These are phyloP conservation scores for Habroteleia sp. DNA, from an alignment of 2,888 invertebrate species.

Conservation along the genomic window DNA sequence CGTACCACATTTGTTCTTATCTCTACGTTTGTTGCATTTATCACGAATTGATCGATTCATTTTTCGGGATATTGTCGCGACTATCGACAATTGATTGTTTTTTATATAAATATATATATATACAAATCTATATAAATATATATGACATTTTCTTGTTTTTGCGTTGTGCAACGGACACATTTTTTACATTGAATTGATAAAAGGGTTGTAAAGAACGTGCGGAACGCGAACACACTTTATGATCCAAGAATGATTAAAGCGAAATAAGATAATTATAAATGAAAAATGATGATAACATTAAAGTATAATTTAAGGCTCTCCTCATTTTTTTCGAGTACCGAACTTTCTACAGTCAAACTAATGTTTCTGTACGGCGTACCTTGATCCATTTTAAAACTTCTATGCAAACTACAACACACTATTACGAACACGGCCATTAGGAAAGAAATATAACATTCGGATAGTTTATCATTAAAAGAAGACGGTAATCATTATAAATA, in stretches of 20 bases:
- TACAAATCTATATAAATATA: conserved; percentile 37
- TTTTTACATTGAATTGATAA: conserved; percentile 46
- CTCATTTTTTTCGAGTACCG: conserved; percentile 67
- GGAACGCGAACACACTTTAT: conserved; percentile 38
- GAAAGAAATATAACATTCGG: conserved; percentile 75
- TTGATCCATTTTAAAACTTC: conserved; percentile 76
- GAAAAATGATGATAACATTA: conserved; percentile 5
- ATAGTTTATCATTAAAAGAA: conserved; percentile 78
- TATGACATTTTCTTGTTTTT: conserved; percentile 43
- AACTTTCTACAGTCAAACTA: conserved; percentile 59
- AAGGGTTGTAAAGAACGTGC: conserved; percentile 32
- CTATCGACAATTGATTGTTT: conserved; percentile 54
- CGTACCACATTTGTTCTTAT: conserved; percentile 57
- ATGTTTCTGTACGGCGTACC: conserved; percentile 76
- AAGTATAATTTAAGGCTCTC: conserved; percentile 57
- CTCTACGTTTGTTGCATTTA: conserved; percentile 57
- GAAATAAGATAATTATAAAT: conserved; percentile 7
- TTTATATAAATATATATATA: conserved; percentile 51
- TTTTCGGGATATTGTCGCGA: conserved; percentile 52
- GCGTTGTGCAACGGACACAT: conserved; percentile 38
- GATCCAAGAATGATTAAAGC: conserved; percentile 18
- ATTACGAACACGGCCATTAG: conserved; percentile 78
- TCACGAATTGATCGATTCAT: conserved; percentile 54
- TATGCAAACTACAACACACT: conserved; percentile 74
- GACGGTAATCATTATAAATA: conserved; percentile 79